These are phyloP conservation scores for Meghimatium bilineatum DNA, from an alignment of 2,888 invertebrate species.

Conservation along the genomic window DNA sequence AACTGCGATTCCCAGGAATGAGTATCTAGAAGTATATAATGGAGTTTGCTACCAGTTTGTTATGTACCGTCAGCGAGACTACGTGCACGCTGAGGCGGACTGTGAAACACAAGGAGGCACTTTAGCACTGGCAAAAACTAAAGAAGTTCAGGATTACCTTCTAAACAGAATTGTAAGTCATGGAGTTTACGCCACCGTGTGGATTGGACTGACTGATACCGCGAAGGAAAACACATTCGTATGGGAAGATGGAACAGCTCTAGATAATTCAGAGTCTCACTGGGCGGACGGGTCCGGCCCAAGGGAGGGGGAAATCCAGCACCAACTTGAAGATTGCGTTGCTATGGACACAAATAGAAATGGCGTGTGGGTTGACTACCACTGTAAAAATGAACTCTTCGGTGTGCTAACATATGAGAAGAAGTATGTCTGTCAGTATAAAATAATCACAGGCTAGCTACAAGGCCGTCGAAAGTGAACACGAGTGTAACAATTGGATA, in stretches of 20 bases:
- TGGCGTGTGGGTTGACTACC: constrained; percentile 23
- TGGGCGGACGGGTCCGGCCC: constrained; percentile 39
- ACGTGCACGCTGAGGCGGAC: constrained; percentile 11
- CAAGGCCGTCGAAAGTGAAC: background rate
- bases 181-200: background rate
- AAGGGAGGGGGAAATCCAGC: constrained; percentile 1
- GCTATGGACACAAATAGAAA: constrained; percentile 17
- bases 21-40: constrained; percentile 8
- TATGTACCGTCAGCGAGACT: constrained; percentile 27
- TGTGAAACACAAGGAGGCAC: constrained; percentile 31
- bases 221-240: constrained; percentile 23
- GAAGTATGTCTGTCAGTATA: constrained; percentile 8
- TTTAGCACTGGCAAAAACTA: constrained; percentile 41
- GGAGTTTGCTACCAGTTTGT: constrained; percentile 41
- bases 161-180: background rate
- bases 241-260: constrained; percentile 41
- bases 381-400: constrained; percentile 21
- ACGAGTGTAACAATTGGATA: background rate
- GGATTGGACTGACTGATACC: constrained; percentile 42
- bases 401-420: constrained; percentile 17
- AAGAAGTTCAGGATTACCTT: constrained; percentile 35
- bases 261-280: background rate
- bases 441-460: background rate
- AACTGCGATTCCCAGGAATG: background rate
- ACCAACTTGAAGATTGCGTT: constrained; percentile 29